Evolutionary conservation across 2,797 vertebrate genomes (phyloP).

Genomic region (Peromyscus attwateri): DNA sequence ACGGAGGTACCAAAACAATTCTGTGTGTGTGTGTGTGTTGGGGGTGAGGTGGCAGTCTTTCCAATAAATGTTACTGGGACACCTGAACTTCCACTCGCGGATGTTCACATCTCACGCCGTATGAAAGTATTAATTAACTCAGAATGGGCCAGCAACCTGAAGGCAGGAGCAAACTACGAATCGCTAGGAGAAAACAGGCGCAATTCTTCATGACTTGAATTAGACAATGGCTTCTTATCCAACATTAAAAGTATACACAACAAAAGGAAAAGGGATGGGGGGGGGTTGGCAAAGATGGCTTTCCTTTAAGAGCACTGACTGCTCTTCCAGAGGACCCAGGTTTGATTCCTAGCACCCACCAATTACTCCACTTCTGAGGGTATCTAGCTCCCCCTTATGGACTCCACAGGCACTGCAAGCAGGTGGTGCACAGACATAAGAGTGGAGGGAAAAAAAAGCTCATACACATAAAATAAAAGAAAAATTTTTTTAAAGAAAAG

Average conservation of each 20-base stretch:
- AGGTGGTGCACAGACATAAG: not conserved
- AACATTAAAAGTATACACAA: not conserved
- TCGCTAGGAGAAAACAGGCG: not conserved
- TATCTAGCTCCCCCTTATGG: not conserved
- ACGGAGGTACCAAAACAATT: not conserved
- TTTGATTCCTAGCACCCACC: not conserved
- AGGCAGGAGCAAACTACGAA: not conserved
- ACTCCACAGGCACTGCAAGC: not conserved
- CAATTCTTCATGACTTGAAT: not conserved
- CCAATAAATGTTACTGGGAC: not conserved
- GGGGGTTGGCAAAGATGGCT: not conserved
- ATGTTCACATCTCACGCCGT: not conserved
- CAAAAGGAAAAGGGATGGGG: not conserved
- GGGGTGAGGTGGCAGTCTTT: not conserved
- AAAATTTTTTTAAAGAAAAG: not conserved
- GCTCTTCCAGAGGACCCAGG: not conserved
- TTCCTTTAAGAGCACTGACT: not conserved
- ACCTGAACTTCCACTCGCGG: not conserved
- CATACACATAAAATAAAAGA: not conserved
- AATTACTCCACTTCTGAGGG: not conserved
- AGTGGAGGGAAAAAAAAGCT: too few relatives aligned
- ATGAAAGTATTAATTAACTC: not conserved
- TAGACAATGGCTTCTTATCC: not conserved
- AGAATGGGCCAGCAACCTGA: not conserved
- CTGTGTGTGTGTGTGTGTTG: not conserved